Evolutionary conservation across 2,888 invertebrate genomes (phyloP), one percentile per base, ranked within the genome.

Genomic region (Taenaris catops): DNA sequence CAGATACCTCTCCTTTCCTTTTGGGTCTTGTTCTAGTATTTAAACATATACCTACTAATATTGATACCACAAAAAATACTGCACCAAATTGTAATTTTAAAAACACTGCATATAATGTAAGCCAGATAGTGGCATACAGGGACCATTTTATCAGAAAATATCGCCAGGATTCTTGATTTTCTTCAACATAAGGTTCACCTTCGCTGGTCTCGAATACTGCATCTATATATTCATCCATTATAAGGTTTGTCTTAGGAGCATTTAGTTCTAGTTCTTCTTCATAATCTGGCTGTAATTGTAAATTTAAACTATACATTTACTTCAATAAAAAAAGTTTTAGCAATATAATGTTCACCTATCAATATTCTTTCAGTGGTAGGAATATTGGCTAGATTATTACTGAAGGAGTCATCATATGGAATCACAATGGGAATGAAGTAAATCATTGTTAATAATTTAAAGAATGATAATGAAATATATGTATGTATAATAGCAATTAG

Each of bases 21-120:
- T 89, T 94, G 1, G 91, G 91, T 1, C 89, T 87, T 1, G 95
- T 94, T 26, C 95, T 80, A 7, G 97, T 96, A 64, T 96, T 97
- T 1, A 91, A 81, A 73, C 92, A 97, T 42, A 98, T 94, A 9
- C 93, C 91, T 51, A 94, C 63, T 25, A 98, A 81, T 1, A 90
- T 84, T 0, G 97, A 94, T 8, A 95, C 49, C 29, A 96, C 89
- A 51, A 98, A 92, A 74, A 92, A 99, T 0, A 98, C 95, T 2
- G 94, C 92, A 5, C 98, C 99, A 76, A 98, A 98, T 72, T 96
- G 93, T 2, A 94, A 63, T 56, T 94, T 89, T 21, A 97, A 87
- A 46, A 95, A 96, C 41, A 96, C 90, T 18, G 89, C 70, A 67
- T 91, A 96, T 3, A 95, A 58, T 0, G 91, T 89, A 0, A 88